Base-by-base conservation (phyloP, 92 coral and sea anemone genomes). In the Heteractis magnifica region DNA sequence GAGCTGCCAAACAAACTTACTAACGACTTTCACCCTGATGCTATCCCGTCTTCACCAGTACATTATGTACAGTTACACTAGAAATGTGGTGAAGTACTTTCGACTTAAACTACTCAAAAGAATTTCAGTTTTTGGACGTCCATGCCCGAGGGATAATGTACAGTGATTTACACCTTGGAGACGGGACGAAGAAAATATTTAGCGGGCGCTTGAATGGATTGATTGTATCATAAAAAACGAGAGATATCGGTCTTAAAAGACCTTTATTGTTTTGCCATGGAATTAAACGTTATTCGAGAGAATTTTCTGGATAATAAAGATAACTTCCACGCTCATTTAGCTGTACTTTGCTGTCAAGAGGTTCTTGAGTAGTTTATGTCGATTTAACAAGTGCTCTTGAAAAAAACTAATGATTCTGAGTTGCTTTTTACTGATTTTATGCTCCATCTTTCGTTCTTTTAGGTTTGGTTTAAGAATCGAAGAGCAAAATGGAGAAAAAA, bases 381-480 rank as follows among this genome's bases (percentile, higher is more conserved):
- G 10, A n/a, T 50, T 34, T 74, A 44, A 10, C 78, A 56, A 80
- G 75, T 60, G 83, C n/a, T 11, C 23, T 56, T 65, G 83, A 65
- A 80, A 49, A 49, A 72, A 20, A 26, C 12, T 34, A 34, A 21
- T 77, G 59, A 15, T 20, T 53, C 70, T 20, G 48, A 23, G 64
- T 77, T 53, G 15, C 76, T 51, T 74, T 84, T 11, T 72, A 89
- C 83, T 84, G 83, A 77, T 81, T 81, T 72, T 52, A 82, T 81
- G 65, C 19, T 76, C 59, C 58, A 70, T 58, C 58, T 65, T 77
- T 85, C 60, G 74, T 49, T 71, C 41, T 65, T 70, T 9, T 83
- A 97, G 99, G 99, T 97, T 65, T 97, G 99, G 98, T 97, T 97
- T 81, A 97, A 97, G 79, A 97, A 97, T 72, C 88, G 99, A 72